phyloP scores from a whole-genome alignment of 2,888 invertebrate species.

The Chironomus riparius region DNA sequence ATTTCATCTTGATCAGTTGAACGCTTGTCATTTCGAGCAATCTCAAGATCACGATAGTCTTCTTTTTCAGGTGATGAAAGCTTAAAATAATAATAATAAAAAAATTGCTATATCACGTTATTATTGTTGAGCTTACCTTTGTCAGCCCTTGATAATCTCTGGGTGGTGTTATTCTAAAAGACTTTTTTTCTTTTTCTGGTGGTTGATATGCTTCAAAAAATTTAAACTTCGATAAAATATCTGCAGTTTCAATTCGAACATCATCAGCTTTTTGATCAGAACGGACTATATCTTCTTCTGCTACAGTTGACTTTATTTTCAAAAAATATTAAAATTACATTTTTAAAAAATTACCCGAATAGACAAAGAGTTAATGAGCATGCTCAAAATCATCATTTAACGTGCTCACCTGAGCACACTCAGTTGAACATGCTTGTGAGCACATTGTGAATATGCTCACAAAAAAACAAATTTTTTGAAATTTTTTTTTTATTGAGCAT shows the following conservation, averaged over 20 bases:
- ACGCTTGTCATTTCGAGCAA: conserved; percentile 48
- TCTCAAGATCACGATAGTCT: conserved; percentile 61
- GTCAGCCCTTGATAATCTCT: conserved; percentile 57
- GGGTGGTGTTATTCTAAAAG: conserved; percentile 83
- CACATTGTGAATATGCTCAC: no score
- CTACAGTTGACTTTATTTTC: no score
- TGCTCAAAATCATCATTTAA: no score
- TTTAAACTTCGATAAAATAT: conserved; percentile 77
- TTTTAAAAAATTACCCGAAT: no score
- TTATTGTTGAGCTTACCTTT: conserved; percentile 43
- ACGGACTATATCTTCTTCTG: conserved; percentile 68
- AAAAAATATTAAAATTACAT: no score
- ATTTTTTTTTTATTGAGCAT: no score
- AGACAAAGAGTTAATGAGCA: no score
- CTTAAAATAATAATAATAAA: conserved; percentile 3
- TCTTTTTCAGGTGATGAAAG: conserved; percentile 50
- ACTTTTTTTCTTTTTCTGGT: conserved; percentile 55
- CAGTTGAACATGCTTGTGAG: no score
- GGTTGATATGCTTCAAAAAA: conserved; percentile 84
- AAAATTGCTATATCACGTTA: not conserved
- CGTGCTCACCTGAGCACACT: no score
- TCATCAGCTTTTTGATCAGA: conserved; percentile 66
- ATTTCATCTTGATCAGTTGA: conserved; percentile 11
- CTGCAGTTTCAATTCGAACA: conserved; percentile 68
- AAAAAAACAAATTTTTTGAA: no score